Evolutionary conservation across 2,888 invertebrate species (phyloP).

Genomic region (Fissipunctia ypsillon): DNA sequence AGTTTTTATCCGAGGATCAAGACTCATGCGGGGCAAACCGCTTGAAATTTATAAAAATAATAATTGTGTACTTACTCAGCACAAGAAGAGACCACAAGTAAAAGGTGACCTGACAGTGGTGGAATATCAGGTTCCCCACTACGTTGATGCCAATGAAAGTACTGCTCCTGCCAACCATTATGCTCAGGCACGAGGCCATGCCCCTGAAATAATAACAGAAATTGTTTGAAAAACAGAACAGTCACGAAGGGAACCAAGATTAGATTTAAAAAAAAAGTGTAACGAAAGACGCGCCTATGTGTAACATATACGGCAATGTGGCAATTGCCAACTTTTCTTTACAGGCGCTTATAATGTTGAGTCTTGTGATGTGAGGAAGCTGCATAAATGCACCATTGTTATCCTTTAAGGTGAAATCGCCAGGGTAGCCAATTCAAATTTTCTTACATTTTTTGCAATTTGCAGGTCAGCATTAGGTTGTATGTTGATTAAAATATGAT

Average conservation of each 20-base stretch:
- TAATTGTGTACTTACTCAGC: slow-evolving; percentile 77
- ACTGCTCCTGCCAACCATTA: slow-evolving; percentile 86
- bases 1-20: too few relatives aligned
- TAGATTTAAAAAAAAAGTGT: neutral
- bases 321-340: neutral
- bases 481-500: too few relatives aligned
- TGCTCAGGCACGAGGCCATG: slow-evolving; percentile 86
- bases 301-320: neutral
- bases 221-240: slow-evolving; percentile 17
- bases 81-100: slow-evolving; percentile 85
- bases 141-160: slow-evolving; percentile 86
- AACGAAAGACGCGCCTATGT: neutral
- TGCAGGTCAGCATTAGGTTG: too few relatives aligned
- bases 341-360: neutral
- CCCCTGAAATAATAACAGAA: slow-evolving; percentile 71
- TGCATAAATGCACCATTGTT: neutral
- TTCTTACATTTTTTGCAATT: too few relatives aligned
- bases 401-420: too few relatives aligned
- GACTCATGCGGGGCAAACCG: too few relatives aligned
- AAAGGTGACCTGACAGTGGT: slow-evolving; percentile 82
- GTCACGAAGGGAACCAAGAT: neutral
- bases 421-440: too few relatives aligned
- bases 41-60: too few relatives aligned
- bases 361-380: neutral
- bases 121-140: slow-evolving; percentile 84